A percentile compares a stretch with the other conserved stretches of the same genome.
Conservation (phyloP, 2,797 vertebrate genomes). For the Rhabdomys pumilio region DNA sequence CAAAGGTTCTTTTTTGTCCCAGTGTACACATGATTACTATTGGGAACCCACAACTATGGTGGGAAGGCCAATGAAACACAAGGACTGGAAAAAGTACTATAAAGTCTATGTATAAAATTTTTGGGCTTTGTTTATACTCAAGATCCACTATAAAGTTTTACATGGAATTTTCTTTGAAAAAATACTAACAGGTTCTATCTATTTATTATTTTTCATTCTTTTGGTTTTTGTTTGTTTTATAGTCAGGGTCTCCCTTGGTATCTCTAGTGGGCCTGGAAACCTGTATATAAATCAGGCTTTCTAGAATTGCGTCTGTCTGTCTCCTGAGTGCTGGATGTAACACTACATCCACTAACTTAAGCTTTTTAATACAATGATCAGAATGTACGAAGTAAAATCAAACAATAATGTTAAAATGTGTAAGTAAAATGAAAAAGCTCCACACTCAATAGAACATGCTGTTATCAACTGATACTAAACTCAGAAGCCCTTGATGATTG, state of each 20-base stretch:
- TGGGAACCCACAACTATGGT: neutral
- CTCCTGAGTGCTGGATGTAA: too few species aligned
- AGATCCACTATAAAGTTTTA: neutral
- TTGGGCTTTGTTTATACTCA: neutral
- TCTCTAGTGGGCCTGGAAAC: too few species aligned
- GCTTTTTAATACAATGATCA: neutral
- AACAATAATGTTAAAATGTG: neutral
- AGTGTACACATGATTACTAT: too few species aligned
- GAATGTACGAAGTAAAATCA: neutral
- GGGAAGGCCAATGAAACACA: neutral
- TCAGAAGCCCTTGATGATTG: neutral
- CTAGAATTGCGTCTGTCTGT: neutral
- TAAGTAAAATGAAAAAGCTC: neutral
- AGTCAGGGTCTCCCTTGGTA: too few species aligned
- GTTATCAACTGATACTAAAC: neutral
- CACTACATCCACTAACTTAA: neutral
- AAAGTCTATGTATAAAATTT: fast-evolving
- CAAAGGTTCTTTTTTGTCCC: neutral
- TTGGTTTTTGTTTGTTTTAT: neutral
- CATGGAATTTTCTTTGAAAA: neutral
- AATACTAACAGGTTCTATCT: neutral
- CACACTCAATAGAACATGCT: neutral
- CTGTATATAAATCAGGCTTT: neutral
- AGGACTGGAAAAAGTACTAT: too few species aligned
- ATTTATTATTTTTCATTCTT: neutral